phyloP scores from a whole-genome alignment of 1,140 invertebrate species.

The Danaus melanippus region DNA sequence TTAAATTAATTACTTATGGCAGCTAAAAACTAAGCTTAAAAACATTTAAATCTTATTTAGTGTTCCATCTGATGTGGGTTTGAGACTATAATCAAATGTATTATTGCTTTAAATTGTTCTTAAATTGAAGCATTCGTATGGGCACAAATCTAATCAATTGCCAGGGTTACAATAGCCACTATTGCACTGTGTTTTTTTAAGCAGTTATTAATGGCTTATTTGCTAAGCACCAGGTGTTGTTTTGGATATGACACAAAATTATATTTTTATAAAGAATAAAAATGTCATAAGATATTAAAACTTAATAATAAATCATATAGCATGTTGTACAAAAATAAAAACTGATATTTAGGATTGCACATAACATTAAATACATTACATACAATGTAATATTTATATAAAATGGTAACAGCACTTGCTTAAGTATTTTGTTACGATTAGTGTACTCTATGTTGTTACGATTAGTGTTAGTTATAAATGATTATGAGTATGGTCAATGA shows the following conservation, averaged over 20 bases:
- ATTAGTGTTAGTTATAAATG: constrained; percentile 43
- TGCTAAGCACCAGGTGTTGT: constrained; percentile 13
- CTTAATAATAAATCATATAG: constrained; percentile 36
- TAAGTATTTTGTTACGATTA: constrained; percentile 24
- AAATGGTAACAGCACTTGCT: constrained; percentile 42
- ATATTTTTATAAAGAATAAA: constrained; percentile 14
- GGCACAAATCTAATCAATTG: no score
- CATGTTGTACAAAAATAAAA: constrained; percentile 50
- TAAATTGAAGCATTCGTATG: no score
- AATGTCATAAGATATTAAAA: constrained; percentile 46
- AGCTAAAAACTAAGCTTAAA: constrained; percentile 18
- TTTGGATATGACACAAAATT: constrained; percentile 17
- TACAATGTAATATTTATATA: constrained; percentile 31
- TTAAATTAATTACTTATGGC: constrained; percentile 22
- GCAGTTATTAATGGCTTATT: constrained; percentile 10
- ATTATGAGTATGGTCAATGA: constrained; percentile 31
- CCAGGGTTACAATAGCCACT: not conserved
- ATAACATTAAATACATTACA: constrained; percentile 40
- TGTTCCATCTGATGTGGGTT: not conserved
- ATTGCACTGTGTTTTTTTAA: constrained; percentile 1
- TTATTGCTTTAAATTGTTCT: no score
- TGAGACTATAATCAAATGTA: no score
- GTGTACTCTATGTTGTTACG: constrained; percentile 17
- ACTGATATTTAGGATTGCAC: constrained; percentile 45
- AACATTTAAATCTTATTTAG: constrained; percentile 10